phyloP scores from a whole-genome alignment of 92 coral and sea anemone genomes.

The Paramuricea clavata region DNA sequence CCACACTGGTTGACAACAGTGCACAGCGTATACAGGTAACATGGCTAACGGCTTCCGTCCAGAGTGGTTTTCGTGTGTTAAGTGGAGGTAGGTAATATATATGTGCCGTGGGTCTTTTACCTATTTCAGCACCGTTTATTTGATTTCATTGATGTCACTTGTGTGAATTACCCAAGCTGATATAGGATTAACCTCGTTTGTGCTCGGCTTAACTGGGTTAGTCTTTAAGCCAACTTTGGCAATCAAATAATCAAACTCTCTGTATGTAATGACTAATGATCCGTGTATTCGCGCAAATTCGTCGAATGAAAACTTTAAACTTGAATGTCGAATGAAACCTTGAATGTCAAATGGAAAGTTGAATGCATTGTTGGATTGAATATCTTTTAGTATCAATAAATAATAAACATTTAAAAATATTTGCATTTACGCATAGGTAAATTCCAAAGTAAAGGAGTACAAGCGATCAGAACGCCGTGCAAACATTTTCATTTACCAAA shows the following conservation, averaged over 20 bases:
- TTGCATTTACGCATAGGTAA: not conserved
- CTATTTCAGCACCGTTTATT: not conserved
- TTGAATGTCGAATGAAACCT: no score
- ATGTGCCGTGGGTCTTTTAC: not conserved
- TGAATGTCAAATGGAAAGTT: not conserved
- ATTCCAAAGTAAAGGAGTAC: not conserved
- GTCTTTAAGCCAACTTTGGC: not conserved
- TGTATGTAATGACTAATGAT: no score
- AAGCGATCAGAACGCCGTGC: not conserved
- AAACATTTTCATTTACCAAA: not conserved
- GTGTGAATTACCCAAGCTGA: constrained; percentile 28
- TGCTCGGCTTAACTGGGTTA: not conserved
- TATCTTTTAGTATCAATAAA: no score
- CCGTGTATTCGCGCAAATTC: no score
- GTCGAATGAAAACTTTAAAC: no score
- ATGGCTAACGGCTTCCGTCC: not conserved
- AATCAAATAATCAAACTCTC: not conserved
- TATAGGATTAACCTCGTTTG: not conserved
- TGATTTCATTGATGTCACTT: not conserved
- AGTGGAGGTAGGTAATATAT: no score
- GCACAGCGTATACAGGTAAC: no score
- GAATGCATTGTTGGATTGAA: no score
- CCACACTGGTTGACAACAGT: no score
- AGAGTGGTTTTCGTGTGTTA: not conserved
- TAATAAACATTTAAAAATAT: not conserved